phyloP scores from a whole-genome alignment of 2,113 vertebrate species.

The Cololabis saira region DNA sequence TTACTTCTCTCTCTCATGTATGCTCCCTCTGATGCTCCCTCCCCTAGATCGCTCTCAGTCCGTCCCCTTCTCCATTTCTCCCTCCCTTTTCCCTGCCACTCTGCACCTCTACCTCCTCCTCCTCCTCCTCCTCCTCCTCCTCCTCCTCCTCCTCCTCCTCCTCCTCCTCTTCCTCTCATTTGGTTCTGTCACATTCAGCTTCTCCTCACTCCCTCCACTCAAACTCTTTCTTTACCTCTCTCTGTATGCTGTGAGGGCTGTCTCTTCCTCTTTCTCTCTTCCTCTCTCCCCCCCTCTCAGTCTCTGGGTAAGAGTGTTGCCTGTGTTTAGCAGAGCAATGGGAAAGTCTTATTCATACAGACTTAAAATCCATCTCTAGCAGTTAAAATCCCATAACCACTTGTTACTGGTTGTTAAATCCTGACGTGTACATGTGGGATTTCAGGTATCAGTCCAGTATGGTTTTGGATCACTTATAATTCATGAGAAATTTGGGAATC shows the following conservation, averaged over 20 bases:
- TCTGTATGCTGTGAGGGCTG: slow-evolving; percentile 72
- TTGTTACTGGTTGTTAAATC: slow-evolving; percentile 44
- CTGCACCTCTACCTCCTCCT: slow-evolving; percentile 39
- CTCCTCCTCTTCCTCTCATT: slow-evolving; percentile 59
- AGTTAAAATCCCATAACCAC: slow-evolving; percentile 64
- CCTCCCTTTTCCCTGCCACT: slow-evolving; percentile 42
- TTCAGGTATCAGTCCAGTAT: neutral
- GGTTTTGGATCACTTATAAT: neutral
- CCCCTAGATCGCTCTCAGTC: slow-evolving; percentile 41
- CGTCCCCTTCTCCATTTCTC: slow-evolving; percentile 50
- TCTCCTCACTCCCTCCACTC: slow-evolving; percentile 56
- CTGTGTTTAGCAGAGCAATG: slow-evolving; percentile 67
- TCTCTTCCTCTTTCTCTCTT: slow-evolving; percentile 60
- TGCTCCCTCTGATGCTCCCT: slow-evolving; percentile 52
- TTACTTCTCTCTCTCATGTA: slow-evolving; percentile 58
- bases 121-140: slow-evolving; percentile 53
- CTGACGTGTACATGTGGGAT: slow-evolving; percentile 11
- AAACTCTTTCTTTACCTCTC: slow-evolving; percentile 70
- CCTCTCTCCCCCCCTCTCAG: slow-evolving; percentile 48
- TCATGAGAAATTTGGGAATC: neutral
- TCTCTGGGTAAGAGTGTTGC: slow-evolving; percentile 68
- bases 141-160: slow-evolving; percentile 45
- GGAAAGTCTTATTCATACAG: slow-evolving; percentile 60
- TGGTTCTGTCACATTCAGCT: slow-evolving; percentile 57
- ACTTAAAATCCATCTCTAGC: slow-evolving; percentile 69